A percentile compares a stretch with the other conserved stretches of the same genome.
phyloP scores from a whole-genome alignment of 2,797 vertebrate species.

The Mormyrops attenuatus region DNA sequence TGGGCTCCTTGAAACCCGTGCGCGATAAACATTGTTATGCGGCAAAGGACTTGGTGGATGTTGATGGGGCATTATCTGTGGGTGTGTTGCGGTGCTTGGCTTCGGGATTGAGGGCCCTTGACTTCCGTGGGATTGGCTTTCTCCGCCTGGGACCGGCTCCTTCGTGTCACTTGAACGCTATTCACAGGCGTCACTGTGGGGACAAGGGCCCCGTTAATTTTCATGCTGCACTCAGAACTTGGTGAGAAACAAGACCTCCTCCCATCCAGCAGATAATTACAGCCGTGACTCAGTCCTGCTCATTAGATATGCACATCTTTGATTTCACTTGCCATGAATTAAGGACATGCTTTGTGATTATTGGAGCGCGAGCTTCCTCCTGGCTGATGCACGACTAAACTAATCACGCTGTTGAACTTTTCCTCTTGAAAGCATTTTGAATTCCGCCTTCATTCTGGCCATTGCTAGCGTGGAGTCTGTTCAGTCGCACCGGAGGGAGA shows the following conservation, averaged over 20 bases:
- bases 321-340: slow-evolving; percentile 8
- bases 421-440: neutral
- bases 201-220: slow-evolving; percentile 8
- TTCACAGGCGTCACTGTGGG: neutral
- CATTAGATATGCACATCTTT: neutral
- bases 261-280: neutral
- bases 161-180: neutral
- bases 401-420: neutral
- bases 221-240: neutral
- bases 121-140: neutral
- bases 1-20: neutral
- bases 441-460: neutral
- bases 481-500: neutral
- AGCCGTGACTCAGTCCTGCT: slow-evolving; percentile 10
- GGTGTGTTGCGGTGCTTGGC: neutral
- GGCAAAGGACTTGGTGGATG: neutral
- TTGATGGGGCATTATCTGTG: neutral
- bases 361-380: neutral
- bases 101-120: neutral
- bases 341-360: slow-evolving; percentile 4
- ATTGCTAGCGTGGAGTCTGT: neutral
- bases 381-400: neutral
- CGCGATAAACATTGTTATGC: neutral
- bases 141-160: neutral
- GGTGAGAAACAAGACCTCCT: neutral